Base-by-base conservation (phyloP, 2,888 invertebrate species). In the Hydroisotoma schaefferi region DNA sequence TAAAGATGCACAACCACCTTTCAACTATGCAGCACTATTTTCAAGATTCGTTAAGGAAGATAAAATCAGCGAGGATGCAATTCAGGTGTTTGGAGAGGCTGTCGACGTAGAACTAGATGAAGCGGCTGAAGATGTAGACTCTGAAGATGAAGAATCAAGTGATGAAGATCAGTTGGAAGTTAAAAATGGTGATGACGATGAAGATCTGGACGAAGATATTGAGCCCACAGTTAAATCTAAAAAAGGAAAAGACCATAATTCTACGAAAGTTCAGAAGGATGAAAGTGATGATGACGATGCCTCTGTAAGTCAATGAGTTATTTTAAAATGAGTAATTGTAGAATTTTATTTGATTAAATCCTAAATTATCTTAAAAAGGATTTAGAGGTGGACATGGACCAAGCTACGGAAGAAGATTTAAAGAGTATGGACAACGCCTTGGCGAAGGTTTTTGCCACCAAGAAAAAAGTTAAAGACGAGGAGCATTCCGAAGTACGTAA, bases 341-440 rank as follows among this genome's bases (percentile, higher is more conserved):
- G 15, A 33, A 33, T 15, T 33, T 33, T 10, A 33, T 33, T 10
- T 10, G 8, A 33, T 33, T 33, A 15, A 33, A 15, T n/a, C 18
- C 3, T 10, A 20, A 28, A 28, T 27, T 27, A 10, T 44, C 12
- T 8, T 27, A 29, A 22, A 33, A 23, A 63, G 62, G 68, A 66
- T 28, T 62, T 60, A 12, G 69, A 57, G n/a, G 58, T 69, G 23
- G 59, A 61, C 25, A 61, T 69, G 63, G 69, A 69, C 40, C 61
- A 67, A 1, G 66, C 67, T 3, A 61, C 63, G 2, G 65, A 63
- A 47, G 65, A 65, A 26, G 69, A 69, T 43, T 54, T 69, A 18
- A 52, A 61, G 37, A 58, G 38, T 20, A 69, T 67, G 67, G 63
- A 69, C 38, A 55, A 29, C 2, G 67, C 65, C n/a, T 40, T 69